Evolutionary conservation across 1,140 invertebrate species (phyloP).

Genomic region (Saccostrea echinata): DNA sequence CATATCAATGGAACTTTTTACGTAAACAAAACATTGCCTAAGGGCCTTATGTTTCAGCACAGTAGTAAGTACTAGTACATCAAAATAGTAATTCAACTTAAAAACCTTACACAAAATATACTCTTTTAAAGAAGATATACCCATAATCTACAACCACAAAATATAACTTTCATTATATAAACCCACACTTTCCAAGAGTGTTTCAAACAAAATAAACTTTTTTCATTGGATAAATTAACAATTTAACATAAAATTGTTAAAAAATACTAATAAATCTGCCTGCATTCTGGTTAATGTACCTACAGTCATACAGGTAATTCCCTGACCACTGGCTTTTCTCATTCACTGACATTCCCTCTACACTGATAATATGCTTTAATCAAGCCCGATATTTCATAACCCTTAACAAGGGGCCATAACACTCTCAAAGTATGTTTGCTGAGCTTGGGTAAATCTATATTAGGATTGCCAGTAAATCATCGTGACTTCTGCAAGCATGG

Average conservation of each 20-base stretch:
- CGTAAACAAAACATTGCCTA: neutral
- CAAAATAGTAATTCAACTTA: neutral
- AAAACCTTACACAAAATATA: neutral
- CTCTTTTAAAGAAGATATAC: neutral
- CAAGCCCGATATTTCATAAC: slow-evolving; percentile 16
- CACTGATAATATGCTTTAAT: neutral
- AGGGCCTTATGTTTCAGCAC: neutral
- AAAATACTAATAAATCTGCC: neutral
- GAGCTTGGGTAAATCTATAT: slow-evolving; percentile 14
- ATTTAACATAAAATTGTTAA: neutral
- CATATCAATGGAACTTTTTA: neutral
- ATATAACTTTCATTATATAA: neutral
- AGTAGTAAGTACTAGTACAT: neutral
- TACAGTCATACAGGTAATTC: neutral
- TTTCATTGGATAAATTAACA: neutral
- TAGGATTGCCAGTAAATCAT: slow-evolving; percentile 2
- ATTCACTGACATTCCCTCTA: neutral
- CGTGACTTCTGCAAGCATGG: neutral
- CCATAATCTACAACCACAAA: neutral
- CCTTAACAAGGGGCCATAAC: slow-evolving; percentile 19
- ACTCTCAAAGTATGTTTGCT: neutral
- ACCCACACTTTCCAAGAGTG: no score
- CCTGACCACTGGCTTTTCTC: neutral
- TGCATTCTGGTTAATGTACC: neutral
- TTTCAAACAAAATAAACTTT: neutral